Conservation (phyloP, 2,797 vertebrate genomes). For the Acridotheres tristis region DNA sequence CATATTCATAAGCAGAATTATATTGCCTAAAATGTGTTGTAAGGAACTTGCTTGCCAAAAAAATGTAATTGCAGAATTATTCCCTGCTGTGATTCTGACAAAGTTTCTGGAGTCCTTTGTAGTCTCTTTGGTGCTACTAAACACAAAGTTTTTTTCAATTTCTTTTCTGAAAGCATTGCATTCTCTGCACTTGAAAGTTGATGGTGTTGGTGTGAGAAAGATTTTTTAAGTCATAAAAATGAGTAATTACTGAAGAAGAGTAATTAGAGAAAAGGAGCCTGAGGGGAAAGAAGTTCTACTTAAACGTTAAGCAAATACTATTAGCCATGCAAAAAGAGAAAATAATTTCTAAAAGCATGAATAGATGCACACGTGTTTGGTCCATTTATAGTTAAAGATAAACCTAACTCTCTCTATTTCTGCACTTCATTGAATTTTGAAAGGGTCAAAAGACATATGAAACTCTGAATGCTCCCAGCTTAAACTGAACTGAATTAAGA, state of each 20-base stretch:
- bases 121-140: not conserved
- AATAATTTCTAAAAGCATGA: not conserved
- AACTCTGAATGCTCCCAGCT: not conserved
- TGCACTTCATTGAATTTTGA: not conserved
- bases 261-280: slow-evolving; percentile 59
- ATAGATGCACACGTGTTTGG: not conserved
- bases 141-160: not conserved
- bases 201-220: not conserved
- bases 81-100: not conserved
- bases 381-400: not conserved
- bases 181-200: not conserved
- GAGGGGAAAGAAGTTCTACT: slow-evolving; percentile 57
- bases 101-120: not conserved
- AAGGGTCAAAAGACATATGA: not conserved
- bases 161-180: not conserved
- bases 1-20: slow-evolving; percentile 33
- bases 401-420: not conserved
- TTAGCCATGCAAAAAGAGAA: slow-evolving; percentile 13
- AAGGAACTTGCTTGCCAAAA: slow-evolving; percentile 28
- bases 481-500: not conserved
- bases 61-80: not conserved
- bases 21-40: not conserved
- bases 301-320: slow-evolving; percentile 25
- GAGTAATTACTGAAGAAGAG: slow-evolving; percentile 53
- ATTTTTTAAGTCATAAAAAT: slow-evolving; percentile 30